Conservation (phyloP, 2,888 invertebrate species). For the Netelia virgata region DNA sequence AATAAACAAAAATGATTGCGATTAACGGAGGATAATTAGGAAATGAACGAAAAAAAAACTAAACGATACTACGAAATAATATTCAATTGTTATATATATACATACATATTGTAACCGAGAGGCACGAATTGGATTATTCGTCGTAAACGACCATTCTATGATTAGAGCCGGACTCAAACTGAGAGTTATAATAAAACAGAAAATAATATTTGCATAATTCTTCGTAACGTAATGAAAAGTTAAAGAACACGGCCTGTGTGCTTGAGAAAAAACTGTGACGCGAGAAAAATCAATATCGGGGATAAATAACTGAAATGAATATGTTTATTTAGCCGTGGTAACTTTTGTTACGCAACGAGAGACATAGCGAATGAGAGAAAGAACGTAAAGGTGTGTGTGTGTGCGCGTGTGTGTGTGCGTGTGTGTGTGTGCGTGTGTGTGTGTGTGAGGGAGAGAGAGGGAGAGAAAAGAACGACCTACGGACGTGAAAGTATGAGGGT, state of each 20-base stretch:
- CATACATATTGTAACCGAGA: conserved; percentile 24
- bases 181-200: not conserved
- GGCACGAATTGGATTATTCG: conserved; percentile 20
- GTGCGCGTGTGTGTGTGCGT: conserved; percentile 25
- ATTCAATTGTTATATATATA: conserved; percentile 52
- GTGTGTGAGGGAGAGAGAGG: conserved; percentile 34
- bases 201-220: conserved; percentile 5
- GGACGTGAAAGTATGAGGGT: conserved; percentile 20
- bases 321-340: conserved; percentile 20
- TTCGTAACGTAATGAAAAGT: not conserved
- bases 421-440: conserved; percentile 28
- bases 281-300: conserved; percentile 34
- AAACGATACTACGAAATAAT: conserved; percentile 52
- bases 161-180: conserved; percentile 9
- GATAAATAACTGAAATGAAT: conserved; percentile 47
- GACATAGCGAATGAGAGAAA: conserved; percentile 30
- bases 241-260: conserved; percentile 13
- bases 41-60: conserved; percentile 3
- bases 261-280: conserved; percentile 17
- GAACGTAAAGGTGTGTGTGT: conserved; percentile 30
- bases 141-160: conserved; percentile 24
- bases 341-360: conserved; percentile 21
- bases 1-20: conserved; percentile 14
- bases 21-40: not conserved
- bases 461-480: conserved; percentile 25